These are phyloP conservation scores for Crepidodera aurea DNA, from an alignment of 2,888 invertebrate species.

Conservation along the genomic window DNA sequence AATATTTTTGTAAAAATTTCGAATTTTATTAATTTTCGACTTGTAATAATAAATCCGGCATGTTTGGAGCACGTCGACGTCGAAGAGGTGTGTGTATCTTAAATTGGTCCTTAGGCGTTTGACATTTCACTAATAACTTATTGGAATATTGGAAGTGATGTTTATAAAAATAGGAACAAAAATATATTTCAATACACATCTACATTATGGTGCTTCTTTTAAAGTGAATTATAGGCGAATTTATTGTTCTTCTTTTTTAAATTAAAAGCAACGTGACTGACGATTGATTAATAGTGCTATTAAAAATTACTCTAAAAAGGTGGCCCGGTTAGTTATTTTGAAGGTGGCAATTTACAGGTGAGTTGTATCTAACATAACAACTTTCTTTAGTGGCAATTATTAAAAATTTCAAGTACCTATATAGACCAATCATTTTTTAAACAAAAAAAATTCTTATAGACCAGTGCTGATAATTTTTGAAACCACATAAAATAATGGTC, in stretches of 20 bases:
- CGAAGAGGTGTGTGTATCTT: conserved; percentile 20
- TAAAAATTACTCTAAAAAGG: neutral
- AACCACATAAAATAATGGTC: too few relatives aligned
- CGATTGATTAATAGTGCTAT: neutral
- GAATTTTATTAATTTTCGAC: neutral
- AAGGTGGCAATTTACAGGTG: neutral
- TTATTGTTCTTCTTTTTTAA: neutral
- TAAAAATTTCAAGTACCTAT: too few relatives aligned
- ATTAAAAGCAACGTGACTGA: neutral
- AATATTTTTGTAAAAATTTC: neutral
- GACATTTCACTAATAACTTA: conserved; percentile 33
- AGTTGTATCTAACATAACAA: too few relatives aligned
- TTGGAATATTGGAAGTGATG: conserved; percentile 15
- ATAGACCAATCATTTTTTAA: too few relatives aligned
- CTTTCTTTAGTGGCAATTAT: too few relatives aligned
- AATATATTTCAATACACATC: neutral
- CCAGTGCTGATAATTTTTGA: too few relatives aligned
- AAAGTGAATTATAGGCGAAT: neutral
- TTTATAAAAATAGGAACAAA: neutral
- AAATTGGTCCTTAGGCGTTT: conserved; percentile 34
- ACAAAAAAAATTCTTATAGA: too few relatives aligned
- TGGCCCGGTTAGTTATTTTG: neutral
- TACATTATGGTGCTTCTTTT: conserved; percentile 1
- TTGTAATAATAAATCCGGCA: neutral
- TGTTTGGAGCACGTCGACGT: conserved; percentile 2